Evolutionary conservation across 2,113 vertebrate species (phyloP), one percentile per base, ranked within the genome.

Genomic region (Aegotheles bennettii): DNA sequence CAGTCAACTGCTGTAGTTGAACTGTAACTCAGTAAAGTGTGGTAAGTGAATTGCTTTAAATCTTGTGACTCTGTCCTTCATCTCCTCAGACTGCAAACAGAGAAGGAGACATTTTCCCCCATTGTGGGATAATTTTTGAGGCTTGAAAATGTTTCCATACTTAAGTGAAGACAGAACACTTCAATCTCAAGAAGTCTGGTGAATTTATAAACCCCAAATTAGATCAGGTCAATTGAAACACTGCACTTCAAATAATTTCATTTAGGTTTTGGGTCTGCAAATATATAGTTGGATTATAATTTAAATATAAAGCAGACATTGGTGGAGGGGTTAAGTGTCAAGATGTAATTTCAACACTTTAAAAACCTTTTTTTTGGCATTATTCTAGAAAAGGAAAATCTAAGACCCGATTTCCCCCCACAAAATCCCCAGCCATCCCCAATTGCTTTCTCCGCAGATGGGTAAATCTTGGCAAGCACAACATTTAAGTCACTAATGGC

Each of bases 21-120:
- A 87, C 60, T 94, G 94, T 96, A 97, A 97, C 94, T 94, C 51
- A 94, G 95, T 96, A 97, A 96, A 96, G 96, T 95, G 94, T 20
- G 94, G 91, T 94, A 90, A 96, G 91, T 67, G 88, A 96, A 93
- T 78, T 95, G 93, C 95, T 96, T 94, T 77, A 89, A 95, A 81
- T 91, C 94, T 94, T 94, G 73, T 96, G 95, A 97, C 94, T 96
- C 92, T 5, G 0, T 92, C 87, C 73, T 94, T 97, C 91, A 93
- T 97, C 95, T 95, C 94, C 96, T 92, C 93, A 84, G 83, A 89
- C 69, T 65, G 90, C 0, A 2, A 92, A 73, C 47, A 86, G 68
- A 80, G 73, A 35, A 86, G 80, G 86, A 97, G 94, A 94, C 80
- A 81, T 97, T 95, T 92, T 96, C 84, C 86, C 86, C 77, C 64